Base-by-base conservation (phyloP, 2,888 invertebrate species). In the Ariolimax columbianus region DNA sequence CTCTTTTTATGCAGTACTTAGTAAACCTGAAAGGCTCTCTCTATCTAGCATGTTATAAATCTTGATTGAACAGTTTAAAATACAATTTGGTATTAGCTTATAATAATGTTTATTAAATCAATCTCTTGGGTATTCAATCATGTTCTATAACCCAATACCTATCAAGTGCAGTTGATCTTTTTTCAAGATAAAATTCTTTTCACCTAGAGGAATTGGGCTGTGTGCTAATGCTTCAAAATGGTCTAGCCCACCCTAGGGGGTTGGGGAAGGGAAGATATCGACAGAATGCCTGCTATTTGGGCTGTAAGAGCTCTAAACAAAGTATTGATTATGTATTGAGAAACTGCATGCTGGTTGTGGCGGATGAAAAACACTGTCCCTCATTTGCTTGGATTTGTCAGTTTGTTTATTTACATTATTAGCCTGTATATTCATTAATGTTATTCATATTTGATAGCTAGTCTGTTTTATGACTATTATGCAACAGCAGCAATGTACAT, bases 241-340 rank as follows among this genome's bases (percentile, higher is more conserved):
- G 59, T 63, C n/a, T n/a, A 63, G n/a, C 59, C 47, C 47, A 47
- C 47, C 47, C 47, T 6, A 9, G 14, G 47, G 47, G 14, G n/a
- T n/a, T n/a, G n/a, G n/a, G n/a, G n/a, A n/a, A n/a, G n/a, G n/a
- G n/a, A n/a, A n/a, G n/a, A n/a, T n/a, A n/a, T n/a, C 14, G 14
- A 47, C 47, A 4, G 30, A 30, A 33, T 66, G 66, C 47, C 1
- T 2, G 36, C n/a, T 1, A 23, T 30, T 47, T 77, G 26, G 55
- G 30, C n/a, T 40, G 66, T 68, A n/a, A 66, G 66, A 77, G 59
- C 26, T n/a, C 78, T 78, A 59, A 36, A 63, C 59, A 38, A 59
- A 78, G 78, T 79, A 79, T 79, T 79, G 79, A 79, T 79, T 63
- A n/a, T 40, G 33, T 33, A n/a, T 33, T 66, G 68, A 63, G 33